Base-by-base conservation (phyloP, 2,888 invertebrate species). In the Aphidoletes aphidimyza region DNA sequence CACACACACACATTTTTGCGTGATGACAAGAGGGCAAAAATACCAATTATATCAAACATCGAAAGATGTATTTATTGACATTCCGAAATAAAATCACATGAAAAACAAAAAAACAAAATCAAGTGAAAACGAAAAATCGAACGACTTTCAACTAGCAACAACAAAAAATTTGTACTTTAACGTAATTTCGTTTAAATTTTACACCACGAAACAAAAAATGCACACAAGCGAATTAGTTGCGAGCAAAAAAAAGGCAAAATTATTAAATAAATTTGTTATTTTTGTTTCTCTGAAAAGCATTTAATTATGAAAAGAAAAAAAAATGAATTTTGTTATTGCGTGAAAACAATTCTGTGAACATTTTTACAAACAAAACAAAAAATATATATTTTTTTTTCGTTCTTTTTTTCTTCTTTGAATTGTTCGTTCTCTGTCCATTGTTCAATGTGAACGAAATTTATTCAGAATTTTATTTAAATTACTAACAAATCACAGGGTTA, bases 31-130 rank as follows among this genome's bases (percentile, higher is more conserved):
- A 6, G 19, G 26, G 26, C 54, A 26, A 54, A 30, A 69, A 69
- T 30, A 69, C 6, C n/a, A 22, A 8, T 11, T 69, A 30, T 69
- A 69, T n/a, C 14, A 1, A 69, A 69, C 30, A 69, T 69, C 69
- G 69, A 69, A 30, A 26, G 69, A 69, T 69, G 69, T 69, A n/a
- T 69, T 69, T 69, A 14, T 69, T 69, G 30, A 69, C 69, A 69
- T 69, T 69, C 69, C 69, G 17, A 69, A 30, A 54, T 26, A 39
- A 39, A 39, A 39, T 8, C 39, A 39, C 5, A 39, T 8, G 11
- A 39, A 39, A 39, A 39, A 47, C 47, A 47, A 19, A 47, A 47
- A 2, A 47, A 47, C 9, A 47, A 47, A 47, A 47, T 17, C n/a
- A n/a, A 47, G 3, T 19, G 17, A 22, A 22, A 22, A 54, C 22